phyloP scores from a whole-genome alignment of 2,113 vertebrate species.

The Electrona antarctica region DNA sequence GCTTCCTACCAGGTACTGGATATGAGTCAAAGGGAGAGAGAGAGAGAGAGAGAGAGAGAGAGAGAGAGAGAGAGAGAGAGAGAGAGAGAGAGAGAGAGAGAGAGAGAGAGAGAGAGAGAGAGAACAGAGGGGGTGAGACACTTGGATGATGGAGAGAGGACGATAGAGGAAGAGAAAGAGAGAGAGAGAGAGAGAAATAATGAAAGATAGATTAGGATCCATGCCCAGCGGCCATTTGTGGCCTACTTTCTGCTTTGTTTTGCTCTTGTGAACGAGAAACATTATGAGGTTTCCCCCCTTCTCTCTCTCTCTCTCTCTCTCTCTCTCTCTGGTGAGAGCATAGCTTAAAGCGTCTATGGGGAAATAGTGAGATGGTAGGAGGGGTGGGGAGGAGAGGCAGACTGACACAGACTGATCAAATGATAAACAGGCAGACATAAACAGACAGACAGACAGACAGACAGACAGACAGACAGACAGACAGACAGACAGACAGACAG shows the following conservation, averaged over 20 bases:
- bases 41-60: neutral
- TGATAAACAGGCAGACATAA: neutral
- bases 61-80: neutral
- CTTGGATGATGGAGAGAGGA: conserved; percentile 14
- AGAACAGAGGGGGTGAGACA: conserved; percentile 8
- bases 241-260: conserved; percentile 73
- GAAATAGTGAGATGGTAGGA: conserved; percentile 6
- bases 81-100: conserved; percentile 31
- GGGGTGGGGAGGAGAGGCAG: neutral
- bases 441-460: neutral
- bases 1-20: neutral
- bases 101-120: conserved; percentile 49
- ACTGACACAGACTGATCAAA: neutral
- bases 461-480: neutral
- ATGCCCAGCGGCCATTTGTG: conserved; percentile 73
- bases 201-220: conserved; percentile 79
- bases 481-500: neutral
- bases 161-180: conserved; percentile 45
- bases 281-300: conserved; percentile 33
- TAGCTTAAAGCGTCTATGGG: conserved; percentile 16
- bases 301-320: conserved; percentile 12
- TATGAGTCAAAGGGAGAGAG: neutral
- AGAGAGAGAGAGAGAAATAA: conserved; percentile 64
- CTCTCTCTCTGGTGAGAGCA: conserved; percentile 28
- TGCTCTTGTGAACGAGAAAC: conserved; percentile 48